These are phyloP conservation scores for Callosobruchus maculatus DNA, from an alignment of 2,888 invertebrate genomes.

Conservation along the genomic window DNA sequence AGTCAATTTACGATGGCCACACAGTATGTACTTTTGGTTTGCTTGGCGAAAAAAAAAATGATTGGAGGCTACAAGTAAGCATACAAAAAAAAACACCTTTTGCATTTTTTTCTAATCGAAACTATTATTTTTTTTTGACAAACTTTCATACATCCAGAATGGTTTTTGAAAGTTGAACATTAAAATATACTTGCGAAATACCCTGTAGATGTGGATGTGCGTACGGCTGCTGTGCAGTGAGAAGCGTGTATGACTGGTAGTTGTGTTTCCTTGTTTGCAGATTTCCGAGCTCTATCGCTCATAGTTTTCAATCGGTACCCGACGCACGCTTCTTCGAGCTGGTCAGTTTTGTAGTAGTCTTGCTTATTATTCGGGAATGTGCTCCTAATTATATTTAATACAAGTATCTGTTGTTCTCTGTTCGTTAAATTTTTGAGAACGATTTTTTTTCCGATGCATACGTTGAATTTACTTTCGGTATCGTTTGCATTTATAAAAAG, in stretches of 20 bases:
- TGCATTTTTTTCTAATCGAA: too few relatives aligned
- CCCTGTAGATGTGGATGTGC: not conserved
- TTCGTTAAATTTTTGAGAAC: not conserved
- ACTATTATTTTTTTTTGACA: too few relatives aligned
- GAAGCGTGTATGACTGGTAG: constrained; percentile 41
- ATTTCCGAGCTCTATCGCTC: constrained; percentile 74
- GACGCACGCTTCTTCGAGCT: constrained; percentile 48
- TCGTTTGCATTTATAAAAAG: too few relatives aligned
- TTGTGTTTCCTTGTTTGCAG: constrained; percentile 53
- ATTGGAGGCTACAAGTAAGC: too few relatives aligned
- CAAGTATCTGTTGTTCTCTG: not conserved
- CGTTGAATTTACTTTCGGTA: too few relatives aligned
- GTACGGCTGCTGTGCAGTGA: not conserved
- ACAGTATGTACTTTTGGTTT: too few relatives aligned
- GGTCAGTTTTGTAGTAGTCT: constrained; percentile 46
- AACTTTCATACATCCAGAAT: too few relatives aligned
- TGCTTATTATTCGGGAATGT: constrained; percentile 32
- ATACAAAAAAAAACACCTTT: too few relatives aligned
- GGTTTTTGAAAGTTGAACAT: too few relatives aligned
- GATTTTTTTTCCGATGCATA: constrained; percentile 7
- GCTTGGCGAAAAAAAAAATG: too few relatives aligned
- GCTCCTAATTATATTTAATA: constrained; percentile 25
- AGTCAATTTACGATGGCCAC: too few relatives aligned
- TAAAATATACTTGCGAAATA: not conserved
- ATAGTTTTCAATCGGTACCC: constrained; percentile 66